phyloP scores from a whole-genome alignment of 2,113 vertebrate species.

The Ammodytes dubius region DNA sequence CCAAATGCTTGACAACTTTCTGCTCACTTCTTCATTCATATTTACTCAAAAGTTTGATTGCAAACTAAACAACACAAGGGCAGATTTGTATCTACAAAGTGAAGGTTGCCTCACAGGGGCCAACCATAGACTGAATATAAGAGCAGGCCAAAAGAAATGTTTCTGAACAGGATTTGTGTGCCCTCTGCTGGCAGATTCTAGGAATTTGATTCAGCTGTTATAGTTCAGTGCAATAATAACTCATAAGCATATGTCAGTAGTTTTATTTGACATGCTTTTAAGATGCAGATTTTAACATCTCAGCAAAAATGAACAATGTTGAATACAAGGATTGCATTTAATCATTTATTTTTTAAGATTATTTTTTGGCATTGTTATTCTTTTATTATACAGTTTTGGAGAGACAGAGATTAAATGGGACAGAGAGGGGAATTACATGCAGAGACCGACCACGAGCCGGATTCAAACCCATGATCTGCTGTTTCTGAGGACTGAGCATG shows the following conservation, averaged over 20 bases:
- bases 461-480: too few species aligned
- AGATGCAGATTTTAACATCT: background rate
- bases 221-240: background rate
- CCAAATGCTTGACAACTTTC: background rate
- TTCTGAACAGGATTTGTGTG: conserved; percentile 42
- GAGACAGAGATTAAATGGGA: too few species aligned
- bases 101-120: background rate
- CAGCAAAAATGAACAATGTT: background rate
- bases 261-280: background rate
- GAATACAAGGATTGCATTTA: background rate
- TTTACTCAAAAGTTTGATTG: conserved; percentile 10
- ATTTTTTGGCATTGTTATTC: too few species aligned
- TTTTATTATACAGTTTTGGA: too few species aligned
- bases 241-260: background rate
- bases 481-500: too few species aligned
- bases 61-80: background rate
- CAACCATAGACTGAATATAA: background rate
- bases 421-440: too few species aligned
- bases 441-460: too few species aligned
- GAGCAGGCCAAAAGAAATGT: background rate
- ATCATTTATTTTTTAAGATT: too few species aligned
- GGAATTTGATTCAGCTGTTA: conserved; percentile 3
- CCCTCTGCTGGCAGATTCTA: conserved; percentile 63
- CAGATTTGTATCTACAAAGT: background rate
- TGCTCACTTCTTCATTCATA: background rate